Evolutionary conservation across 2,888 invertebrate species (phyloP), one percentile per base, ranked within the genome.

Genomic region (Caenorhabditis macrosperma): DNA sequence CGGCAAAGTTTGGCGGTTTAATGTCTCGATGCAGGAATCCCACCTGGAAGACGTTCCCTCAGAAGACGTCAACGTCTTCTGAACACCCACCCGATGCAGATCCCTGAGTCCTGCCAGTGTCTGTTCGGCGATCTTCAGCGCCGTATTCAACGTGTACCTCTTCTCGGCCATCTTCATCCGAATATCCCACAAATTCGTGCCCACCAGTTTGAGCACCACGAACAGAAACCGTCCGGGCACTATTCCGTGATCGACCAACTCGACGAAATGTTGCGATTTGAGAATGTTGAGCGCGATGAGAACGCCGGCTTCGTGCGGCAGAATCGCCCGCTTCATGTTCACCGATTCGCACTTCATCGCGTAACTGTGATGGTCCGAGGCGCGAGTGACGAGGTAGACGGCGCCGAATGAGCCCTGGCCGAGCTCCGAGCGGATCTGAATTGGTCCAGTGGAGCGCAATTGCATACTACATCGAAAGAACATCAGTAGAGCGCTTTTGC

Each of bases 331-430:
- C 59, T 76, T 84, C 30, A 74, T 64, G 30, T 82, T 57, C 2
- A 75, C 54, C 1, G 84, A 77, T 59, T 86, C 87, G 66, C 85
- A 85, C 57, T 87, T 87, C 82, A 86, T 79, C 6, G 87, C 87
- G 33, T 82, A 78, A 17, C 57, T 20, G 22, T 63, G 52, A 4
- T 66, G 48, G 61, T 83, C 86, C 0, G 41, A 41, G 38, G 54
- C 28, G 12, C 84, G 72, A 10, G 57, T 64, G 12, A 85, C 84
- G 9, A 55, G 57, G 55, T 48, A 87, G 1, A 87, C 87, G 9
- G 86, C 82, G 0, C 87, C 87, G 61, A 86, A 87, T 22, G 86
- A 82, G n/a, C 87, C 87, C 52, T 76, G 74, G 0, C 87, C 87
- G 54, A 87, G 85, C 30, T 74, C 66, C 12, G 60, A 24, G 41